phyloP scores from a whole-genome alignment of 1,140 invertebrate species.

The Sycophila sp. region DNA sequence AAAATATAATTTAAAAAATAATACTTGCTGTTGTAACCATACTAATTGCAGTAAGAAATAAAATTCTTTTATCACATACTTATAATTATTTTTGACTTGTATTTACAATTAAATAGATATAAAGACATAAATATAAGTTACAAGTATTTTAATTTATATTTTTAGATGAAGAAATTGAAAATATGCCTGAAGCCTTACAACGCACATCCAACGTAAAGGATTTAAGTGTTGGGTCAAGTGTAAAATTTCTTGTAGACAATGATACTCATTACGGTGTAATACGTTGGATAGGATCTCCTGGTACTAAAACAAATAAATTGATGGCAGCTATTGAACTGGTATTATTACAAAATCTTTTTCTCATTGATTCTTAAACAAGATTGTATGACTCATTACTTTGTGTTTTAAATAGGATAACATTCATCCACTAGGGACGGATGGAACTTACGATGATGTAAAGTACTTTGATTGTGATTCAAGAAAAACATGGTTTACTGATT shows the following conservation, averaged over 20 bases:
- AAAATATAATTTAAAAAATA: constrained; percentile 9
- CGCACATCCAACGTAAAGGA: constrained; percentile 59
- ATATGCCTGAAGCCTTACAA: constrained; percentile 54
- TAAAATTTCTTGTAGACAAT: constrained; percentile 74
- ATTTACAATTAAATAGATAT: too few relatives aligned
- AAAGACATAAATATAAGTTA: too few relatives aligned
- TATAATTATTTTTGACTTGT: too few relatives aligned
- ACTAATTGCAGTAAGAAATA: too few relatives aligned
- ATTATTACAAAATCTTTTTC: constrained; percentile 55
- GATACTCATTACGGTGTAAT: constrained; percentile 81
- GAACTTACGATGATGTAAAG: constrained; percentile 75
- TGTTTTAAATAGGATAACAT: constrained; percentile 68
- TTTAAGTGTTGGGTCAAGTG: constrained; percentile 78
- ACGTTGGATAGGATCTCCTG: constrained; percentile 82
- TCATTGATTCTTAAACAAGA: background rate
- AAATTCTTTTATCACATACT: too few relatives aligned
- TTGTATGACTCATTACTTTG: background rate
- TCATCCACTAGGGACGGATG: constrained; percentile 75
- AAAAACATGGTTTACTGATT: constrained; percentile 80
- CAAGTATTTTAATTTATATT: too few relatives aligned
- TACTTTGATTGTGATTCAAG: constrained; percentile 78
- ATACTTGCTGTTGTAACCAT: background rate
- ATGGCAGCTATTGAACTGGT: constrained; percentile 79
- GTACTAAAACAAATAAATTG: constrained; percentile 63
- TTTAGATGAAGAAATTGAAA: constrained; percentile 31